Evolutionary conservation across 2,797 vertebrate species (phyloP).

Genomic region (Lemur catta): DNA sequence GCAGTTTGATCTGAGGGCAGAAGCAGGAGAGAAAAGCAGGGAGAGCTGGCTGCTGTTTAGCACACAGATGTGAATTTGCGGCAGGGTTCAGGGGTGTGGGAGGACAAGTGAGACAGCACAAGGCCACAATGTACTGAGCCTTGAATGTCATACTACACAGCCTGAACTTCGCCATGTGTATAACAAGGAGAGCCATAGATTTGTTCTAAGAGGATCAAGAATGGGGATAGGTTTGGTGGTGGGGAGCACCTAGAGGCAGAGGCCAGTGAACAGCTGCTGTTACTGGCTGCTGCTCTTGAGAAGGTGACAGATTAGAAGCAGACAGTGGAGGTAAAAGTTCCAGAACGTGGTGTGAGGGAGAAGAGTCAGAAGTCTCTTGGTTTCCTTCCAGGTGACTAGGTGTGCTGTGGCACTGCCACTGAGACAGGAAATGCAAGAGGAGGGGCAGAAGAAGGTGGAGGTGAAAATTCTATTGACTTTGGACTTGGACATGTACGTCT

Average conservation of each 20-base stretch:
- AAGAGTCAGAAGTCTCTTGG: neutral
- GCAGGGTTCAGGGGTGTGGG: neutral
- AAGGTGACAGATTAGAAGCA: neutral
- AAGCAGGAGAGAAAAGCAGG: neutral
- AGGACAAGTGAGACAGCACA: neutral
- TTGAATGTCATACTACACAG: neutral
- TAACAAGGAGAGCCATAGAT: neutral
- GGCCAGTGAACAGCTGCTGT: neutral
- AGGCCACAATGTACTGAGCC: neutral
- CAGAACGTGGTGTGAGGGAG: neutral
- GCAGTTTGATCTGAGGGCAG: neutral
- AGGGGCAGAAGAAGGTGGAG: neutral
- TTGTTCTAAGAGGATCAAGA: neutral
- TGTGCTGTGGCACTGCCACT: neutral
- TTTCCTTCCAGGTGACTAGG: neutral
- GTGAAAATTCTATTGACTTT: constrained; percentile 46
- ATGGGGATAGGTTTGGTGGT: neutral
- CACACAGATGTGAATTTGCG: neutral
- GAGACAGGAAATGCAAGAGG: neutral
- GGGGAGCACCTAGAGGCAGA: neutral
- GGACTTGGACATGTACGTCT: constrained; percentile 37
- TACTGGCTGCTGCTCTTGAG: neutral
- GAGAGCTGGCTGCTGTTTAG: neutral
- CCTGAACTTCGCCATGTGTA: neutral
- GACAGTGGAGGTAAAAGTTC: neutral